These are phyloP conservation scores for Brotula barbata DNA, from an alignment of 2,797 vertebrate species.

Conservation along the genomic window DNA sequence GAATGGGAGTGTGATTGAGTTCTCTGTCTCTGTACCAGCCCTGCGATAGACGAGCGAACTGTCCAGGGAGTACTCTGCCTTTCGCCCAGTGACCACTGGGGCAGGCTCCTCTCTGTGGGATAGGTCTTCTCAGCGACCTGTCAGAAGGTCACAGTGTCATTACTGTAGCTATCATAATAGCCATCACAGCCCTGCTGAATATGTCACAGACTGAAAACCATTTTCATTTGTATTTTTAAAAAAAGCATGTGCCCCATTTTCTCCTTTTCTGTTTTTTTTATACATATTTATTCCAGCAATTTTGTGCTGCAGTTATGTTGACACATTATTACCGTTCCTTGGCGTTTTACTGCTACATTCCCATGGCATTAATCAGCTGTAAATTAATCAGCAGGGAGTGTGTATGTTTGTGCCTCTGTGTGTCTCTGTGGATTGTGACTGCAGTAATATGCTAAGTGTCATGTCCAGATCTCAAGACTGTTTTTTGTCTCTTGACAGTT, in stretches of 20 bases:
- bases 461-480: constrained; percentile 39
- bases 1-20: too few relatives aligned
- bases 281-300: too few relatives aligned
- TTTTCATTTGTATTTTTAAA: background rate
- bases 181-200: background rate
- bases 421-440: constrained; percentile 30
- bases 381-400: too few relatives aligned
- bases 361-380: constrained; percentile 61
- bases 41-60: too few relatives aligned
- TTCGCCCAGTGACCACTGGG: too few relatives aligned
- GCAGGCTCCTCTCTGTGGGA: too few relatives aligned
- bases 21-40: too few relatives aligned
- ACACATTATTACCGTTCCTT: constrained; percentile 47
- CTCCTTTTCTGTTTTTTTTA: background rate
- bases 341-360: constrained; percentile 53
- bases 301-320: constrained; percentile 23
- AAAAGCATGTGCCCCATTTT: background rate
- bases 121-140: too few relatives aligned
- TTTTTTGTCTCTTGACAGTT: constrained; percentile 28
- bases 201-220: background rate
- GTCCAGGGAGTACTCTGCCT: too few relatives aligned
- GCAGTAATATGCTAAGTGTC: constrained; percentile 51
- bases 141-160: too few relatives aligned
- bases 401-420: constrained; percentile 26
- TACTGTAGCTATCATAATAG: too few relatives aligned